Evolutionary conservation across 1,140 invertebrate genomes (phyloP).

Genomic region (Gyrodactylus bullatarudis): DNA sequence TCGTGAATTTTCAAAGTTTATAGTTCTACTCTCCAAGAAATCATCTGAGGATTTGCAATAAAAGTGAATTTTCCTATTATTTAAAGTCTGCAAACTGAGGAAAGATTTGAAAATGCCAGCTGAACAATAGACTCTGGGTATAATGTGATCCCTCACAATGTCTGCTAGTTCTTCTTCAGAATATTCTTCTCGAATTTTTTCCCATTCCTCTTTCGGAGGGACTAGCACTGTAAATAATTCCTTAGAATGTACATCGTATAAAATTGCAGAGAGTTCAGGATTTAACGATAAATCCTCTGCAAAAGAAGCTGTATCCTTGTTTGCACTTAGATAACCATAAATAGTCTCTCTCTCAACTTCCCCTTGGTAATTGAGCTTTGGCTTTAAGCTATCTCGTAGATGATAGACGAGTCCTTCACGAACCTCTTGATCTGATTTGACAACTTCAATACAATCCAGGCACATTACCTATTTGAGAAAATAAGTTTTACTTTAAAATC

Average conservation of each 20-base stretch:
- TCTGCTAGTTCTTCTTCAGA: neutral
- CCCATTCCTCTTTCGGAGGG: neutral
- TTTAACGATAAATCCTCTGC: neutral
- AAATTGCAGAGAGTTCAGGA: neutral
- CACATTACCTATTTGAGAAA: neutral
- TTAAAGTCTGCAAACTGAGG: neutral
- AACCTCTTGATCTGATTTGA: neutral
- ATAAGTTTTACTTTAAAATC: neutral
- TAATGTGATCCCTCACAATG: neutral
- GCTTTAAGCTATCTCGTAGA: neutral
- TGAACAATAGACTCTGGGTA: neutral
- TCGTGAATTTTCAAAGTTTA: neutral
- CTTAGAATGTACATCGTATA: neutral
- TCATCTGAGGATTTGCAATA: neutral
- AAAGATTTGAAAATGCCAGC: neutral
- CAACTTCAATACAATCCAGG: neutral
- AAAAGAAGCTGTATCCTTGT: neutral
- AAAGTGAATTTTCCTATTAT: neutral
- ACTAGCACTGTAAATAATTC: neutral
- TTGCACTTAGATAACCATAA: neutral
- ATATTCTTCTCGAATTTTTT: neutral
- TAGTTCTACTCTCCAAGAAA: neutral
- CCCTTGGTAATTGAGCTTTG: no score
- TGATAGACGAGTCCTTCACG: neutral
- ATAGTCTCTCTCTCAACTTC: neutral